A percentile compares a stretch with the other conserved stretches of the same genome.
Conservation (phyloP, 1,140 invertebrate genomes). For the Heliconius himera region DNA sequence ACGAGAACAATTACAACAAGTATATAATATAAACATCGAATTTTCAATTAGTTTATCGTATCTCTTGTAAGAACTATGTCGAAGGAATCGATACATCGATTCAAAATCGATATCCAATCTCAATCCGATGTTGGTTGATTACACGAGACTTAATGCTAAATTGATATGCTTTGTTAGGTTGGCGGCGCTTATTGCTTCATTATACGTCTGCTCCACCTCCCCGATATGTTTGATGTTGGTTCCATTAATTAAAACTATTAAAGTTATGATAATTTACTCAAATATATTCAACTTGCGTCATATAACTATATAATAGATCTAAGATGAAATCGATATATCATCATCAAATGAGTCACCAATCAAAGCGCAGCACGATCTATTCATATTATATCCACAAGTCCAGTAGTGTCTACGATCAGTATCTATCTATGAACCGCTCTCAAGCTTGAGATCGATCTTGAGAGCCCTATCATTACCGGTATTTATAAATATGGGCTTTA, state of each 20-base stretch:
- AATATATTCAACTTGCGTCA: slow-evolving; percentile 46
- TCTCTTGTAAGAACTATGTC: not conserved
- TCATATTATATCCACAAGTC: not conserved
- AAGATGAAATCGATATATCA: slow-evolving; percentile 19
- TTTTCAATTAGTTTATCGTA: slow-evolving; percentile 16
- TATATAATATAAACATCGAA: slow-evolving; percentile 43
- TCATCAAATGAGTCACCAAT: not conserved
- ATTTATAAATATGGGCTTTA: no score
- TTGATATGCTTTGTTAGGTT: slow-evolving; percentile 67
- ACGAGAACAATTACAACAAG: slow-evolving; percentile 46
- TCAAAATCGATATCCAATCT: slow-evolving; percentile 38
- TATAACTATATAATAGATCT: slow-evolving; percentile 30
- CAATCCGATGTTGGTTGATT: slow-evolving; percentile 2
- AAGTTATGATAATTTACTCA: slow-evolving; percentile 21
- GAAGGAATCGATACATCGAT: slow-evolving; percentile 6
- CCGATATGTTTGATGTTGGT: slow-evolving; percentile 69
- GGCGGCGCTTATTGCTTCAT: slow-evolving; percentile 39
- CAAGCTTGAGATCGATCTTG: no score
- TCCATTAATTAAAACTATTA: slow-evolving; percentile 44
- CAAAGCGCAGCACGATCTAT: slow-evolving; percentile 10
- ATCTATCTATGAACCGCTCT: no score
- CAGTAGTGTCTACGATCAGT: not conserved
- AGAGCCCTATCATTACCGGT: no score
- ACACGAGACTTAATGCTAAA: slow-evolving; percentile 57
- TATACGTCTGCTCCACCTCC: slow-evolving; percentile 42